Evolutionary conservation across 1,140 invertebrate species (phyloP), one percentile per base, ranked within the genome.

Genomic region (Drosophila cardini): DNA sequence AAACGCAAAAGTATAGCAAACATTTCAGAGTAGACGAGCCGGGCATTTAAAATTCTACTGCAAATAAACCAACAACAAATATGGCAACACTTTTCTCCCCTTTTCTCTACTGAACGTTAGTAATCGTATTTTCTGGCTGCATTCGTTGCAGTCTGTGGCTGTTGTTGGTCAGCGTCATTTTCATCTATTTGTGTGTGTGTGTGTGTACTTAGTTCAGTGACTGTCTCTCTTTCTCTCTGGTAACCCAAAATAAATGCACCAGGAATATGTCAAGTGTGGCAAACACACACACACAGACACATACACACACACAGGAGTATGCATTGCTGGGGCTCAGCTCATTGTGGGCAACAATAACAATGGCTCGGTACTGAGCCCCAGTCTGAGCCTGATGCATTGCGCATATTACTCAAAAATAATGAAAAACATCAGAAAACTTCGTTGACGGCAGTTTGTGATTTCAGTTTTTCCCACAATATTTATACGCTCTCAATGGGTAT

Each of bases 371-470:
- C 52, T 72, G 16, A 57, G 48, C 53, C 65, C 57, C 64, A 73
- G 68, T 16, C 78, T 85, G 78, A 82, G 79, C 68, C 78, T 86
- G 82, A 86, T 86, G 83, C 83, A 86, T 86, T 82, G 75, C 83
- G 63, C 56, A 87, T 87, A 86, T 86, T 82, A 86, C 83, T 86
- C 83, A 76, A 86, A 86, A 74, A 64, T 56, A 80, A 77, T 78
- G 73, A 64, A 64, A 71, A 60, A 65, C 38, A 61, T 55, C 38
- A 34, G 70, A 62, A 77, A 75, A 63, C 67, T 60, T 68, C 32
- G 48, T 55, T 72, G 62, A 67, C 46, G 53, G 53, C 76, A 76
- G 53, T 73, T 63, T 75, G 53, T 69, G 62, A 75, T 72, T 74
- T 68, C 58, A 46, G 58, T 32, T 57, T 26, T 56, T 48, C 32